Evolutionary conservation across 1,140 invertebrate genomes (phyloP).

Genomic region (Phenacoccus solenopsis): DNA sequence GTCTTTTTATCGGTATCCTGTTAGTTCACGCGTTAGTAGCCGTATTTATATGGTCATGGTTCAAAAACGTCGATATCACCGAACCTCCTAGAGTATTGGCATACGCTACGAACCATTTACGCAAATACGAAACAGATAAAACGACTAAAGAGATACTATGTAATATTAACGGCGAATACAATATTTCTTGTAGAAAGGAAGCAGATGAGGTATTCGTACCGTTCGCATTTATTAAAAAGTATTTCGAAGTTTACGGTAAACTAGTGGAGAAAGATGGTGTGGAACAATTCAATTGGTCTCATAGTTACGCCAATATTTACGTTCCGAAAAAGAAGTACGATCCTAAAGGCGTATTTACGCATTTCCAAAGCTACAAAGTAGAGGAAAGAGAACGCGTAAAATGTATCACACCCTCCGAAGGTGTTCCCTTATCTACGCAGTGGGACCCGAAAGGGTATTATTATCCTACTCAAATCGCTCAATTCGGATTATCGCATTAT

Average conservation of each 20-base stretch:
- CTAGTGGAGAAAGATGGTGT: conserved; percentile 51
- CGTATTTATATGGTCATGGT: background rate
- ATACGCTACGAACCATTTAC: background rate
- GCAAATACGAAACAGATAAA: background rate
- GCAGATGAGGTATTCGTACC: conserved; percentile 79
- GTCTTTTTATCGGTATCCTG: background rate
- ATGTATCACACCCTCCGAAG: conserved; percentile 82
- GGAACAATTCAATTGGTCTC: conserved; percentile 82
- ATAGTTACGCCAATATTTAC: conserved; percentile 86
- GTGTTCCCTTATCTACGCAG: conserved; percentile 86
- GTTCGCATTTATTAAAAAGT: conserved; percentile 84
- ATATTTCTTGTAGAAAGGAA: conserved; percentile 67
- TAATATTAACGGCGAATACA: conserved; percentile 77
- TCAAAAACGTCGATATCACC: background rate
- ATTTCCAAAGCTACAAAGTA: conserved; percentile 96
- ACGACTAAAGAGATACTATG: conserved; percentile 70
- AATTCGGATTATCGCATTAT: conserved; percentile 94
- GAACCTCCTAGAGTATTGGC: background rate
- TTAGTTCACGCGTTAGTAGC: background rate
- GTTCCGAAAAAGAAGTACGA: conserved; percentile 78
- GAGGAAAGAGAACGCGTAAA: conserved; percentile 89
- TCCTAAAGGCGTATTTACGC: conserved; percentile 77
- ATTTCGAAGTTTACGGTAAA: conserved; percentile 62
- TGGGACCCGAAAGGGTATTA: conserved; percentile 90
- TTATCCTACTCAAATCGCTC: conserved; percentile 97